Evolutionary conservation across 2,888 invertebrate species (phyloP).

Genomic region (Spodoptera picta): DNA sequence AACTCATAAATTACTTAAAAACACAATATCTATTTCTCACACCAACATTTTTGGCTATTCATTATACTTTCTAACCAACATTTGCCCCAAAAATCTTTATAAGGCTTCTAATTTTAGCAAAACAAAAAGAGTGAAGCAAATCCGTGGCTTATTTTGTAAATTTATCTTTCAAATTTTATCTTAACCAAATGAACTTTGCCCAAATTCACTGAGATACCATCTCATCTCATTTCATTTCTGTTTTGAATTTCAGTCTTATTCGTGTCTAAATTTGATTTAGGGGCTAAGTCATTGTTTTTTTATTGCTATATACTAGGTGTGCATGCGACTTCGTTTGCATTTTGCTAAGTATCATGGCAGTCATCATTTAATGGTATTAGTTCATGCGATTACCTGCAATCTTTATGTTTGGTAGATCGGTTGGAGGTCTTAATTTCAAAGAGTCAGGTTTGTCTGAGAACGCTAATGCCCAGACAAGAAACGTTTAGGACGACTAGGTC

Average conservation of each 20-base stretch:
- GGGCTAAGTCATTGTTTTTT: slow-evolving; percentile 1
- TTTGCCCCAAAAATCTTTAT: slow-evolving; percentile 24
- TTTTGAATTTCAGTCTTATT: slow-evolving; percentile 28
- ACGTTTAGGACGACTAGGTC: no score
- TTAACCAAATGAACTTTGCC: slow-evolving; percentile 38
- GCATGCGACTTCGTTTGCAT: no score
- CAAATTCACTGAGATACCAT: slow-evolving; percentile 47
- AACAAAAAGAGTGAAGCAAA: slow-evolving; percentile 35
- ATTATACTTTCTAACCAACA: slow-evolving; percentile 16
- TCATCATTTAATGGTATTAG: no score
- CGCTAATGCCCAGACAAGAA: no score
- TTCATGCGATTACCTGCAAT: no score
- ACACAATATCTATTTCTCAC: background rate
- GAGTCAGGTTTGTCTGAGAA: no score
- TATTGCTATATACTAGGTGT: background rate
- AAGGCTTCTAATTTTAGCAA: slow-evolving; percentile 22
- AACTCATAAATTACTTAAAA: slow-evolving; percentile 3
- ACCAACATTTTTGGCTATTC: slow-evolving; percentile 9
- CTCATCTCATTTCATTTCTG: slow-evolving; percentile 44
- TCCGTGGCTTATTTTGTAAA: slow-evolving; percentile 36
- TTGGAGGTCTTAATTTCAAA: no score
- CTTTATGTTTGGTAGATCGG: no score
- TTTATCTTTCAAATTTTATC: slow-evolving; percentile 44
- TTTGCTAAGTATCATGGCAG: no score
- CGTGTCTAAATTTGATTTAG: slow-evolving; percentile 26